These are phyloP conservation scores for Brotula barbata DNA, from an alignment of 2,797 vertebrate species.

Conservation along the genomic window DNA sequence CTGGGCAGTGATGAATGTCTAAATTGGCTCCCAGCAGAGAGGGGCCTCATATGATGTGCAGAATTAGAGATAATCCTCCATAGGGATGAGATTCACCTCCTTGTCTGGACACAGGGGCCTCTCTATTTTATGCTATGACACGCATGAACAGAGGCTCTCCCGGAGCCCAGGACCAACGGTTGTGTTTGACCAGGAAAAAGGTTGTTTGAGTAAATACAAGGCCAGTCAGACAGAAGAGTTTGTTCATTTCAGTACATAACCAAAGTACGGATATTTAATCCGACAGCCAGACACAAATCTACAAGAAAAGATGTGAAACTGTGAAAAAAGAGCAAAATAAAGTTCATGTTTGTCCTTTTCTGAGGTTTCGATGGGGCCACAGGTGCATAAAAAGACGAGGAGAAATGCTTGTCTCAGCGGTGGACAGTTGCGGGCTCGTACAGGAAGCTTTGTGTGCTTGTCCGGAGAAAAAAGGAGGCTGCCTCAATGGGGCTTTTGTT, in stretches of 20 bases:
- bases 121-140: constrained; percentile 76
- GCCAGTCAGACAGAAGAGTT: constrained; percentile 23
- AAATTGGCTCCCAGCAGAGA: constrained; percentile 64
- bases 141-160: constrained; percentile 65
- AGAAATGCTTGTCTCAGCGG: constrained; percentile 34
- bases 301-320: constrained; percentile 17
- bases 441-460: constrained; percentile 75
- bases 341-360: neutral
- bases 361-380: constrained; percentile 43
- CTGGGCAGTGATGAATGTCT: constrained; percentile 53
- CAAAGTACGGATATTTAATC: neutral
- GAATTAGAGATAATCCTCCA: constrained; percentile 74
- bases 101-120: constrained; percentile 73
- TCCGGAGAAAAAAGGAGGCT: constrained; percentile 46
- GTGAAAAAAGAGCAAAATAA: neutral
- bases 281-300: neutral
- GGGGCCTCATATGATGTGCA: constrained; percentile 54
- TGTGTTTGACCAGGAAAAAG: constrained; percentile 50
- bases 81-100: constrained; percentile 76
- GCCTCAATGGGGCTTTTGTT: constrained; percentile 80
- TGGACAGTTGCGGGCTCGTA: constrained; percentile 65
- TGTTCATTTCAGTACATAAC: constrained; percentile 11
- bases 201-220: constrained; percentile 50
- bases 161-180: constrained; percentile 47
- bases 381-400: constrained; percentile 63